Evolutionary conservation across 1,140 invertebrate genomes (phyloP), one percentile per base, ranked within the genome.

Genomic region (Agrilus planipennis): DNA sequence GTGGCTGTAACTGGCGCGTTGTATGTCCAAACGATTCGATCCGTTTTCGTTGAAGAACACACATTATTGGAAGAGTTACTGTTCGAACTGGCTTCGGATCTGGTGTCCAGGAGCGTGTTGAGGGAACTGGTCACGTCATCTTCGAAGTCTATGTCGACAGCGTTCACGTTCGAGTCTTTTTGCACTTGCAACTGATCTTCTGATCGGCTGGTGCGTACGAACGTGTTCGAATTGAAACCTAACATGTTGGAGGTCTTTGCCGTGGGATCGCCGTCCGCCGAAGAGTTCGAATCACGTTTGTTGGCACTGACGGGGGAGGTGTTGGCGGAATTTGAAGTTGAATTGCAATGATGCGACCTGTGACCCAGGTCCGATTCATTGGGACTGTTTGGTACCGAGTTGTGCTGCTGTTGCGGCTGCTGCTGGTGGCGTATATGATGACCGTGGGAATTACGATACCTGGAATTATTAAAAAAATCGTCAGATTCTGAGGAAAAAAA

Each of bases 61-160:
- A 37, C 35, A 32, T 36, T 36, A 25, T 42, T 42, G 12, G 34
- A 27, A 14, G 41, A 42, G 15, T 27, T 32, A 11, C 31, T 2
- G 47, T 36, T 36, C 14, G 34, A 36, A 22, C 34, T 16, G 12
- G 14, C 45, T 21, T 84, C 81, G 12, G 78, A 76, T 49, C 81
- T 71, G 30, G 84, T 88, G 65, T 89, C 85, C 44, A 91, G 65
- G 35, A 94, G 69, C 20, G 88, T 90, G 61, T 92, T 91, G 37
- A 92, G 66, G 32, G 87, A 91, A 48, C 88, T 89, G 51, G 89
- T 89, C 44, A 91, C 78, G 63, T 92, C 87, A 61, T 93, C 89
- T 63, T 92, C 89, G 46, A 89, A 82, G 49, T 92, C 89, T 50
- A 90, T 87, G 49, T 87, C 84, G 41, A 86, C 84, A 23, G 84